Percentiles rank a stretch among this genome's conserved stretches.
phyloP scores from a whole-genome alignment of 2,113 vertebrate genomes.

The Cricetomys ansorgei region DNA sequence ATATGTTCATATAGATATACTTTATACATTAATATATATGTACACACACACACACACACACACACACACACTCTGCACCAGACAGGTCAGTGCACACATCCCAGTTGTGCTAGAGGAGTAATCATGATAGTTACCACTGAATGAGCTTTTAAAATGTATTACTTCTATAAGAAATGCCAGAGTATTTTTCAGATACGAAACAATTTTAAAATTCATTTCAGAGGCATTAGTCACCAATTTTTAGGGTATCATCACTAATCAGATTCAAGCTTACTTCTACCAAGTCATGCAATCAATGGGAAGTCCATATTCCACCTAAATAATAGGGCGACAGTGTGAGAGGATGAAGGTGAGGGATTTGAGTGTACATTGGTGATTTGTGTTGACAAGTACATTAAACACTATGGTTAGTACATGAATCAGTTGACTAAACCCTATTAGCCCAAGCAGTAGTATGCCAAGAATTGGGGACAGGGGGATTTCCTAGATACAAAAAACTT shows the following conservation, averaged over 20 bases:
- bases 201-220: background rate
- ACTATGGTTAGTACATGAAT: background rate
- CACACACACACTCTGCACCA: too few relatives aligned
- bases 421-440: background rate
- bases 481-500: background rate
- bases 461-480: background rate
- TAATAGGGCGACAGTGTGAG: background rate
- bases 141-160: background rate
- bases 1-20: background rate
- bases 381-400: background rate
- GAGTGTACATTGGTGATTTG: background rate
- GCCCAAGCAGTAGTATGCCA: background rate
- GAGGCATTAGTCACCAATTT: background rate
- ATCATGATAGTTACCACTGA: background rate
- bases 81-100: background rate
- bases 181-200: background rate
- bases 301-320: background rate
- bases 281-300: background rate
- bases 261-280: background rate
- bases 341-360: background rate
- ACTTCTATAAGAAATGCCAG: background rate
- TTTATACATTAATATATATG: too few relatives aligned
- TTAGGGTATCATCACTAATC: background rate
- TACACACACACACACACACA: too few relatives aligned
- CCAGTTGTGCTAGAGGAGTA: background rate